phyloP scores from a whole-genome alignment of 2,888 invertebrate genomes.

The Zygothrica quintamaculata region DNA sequence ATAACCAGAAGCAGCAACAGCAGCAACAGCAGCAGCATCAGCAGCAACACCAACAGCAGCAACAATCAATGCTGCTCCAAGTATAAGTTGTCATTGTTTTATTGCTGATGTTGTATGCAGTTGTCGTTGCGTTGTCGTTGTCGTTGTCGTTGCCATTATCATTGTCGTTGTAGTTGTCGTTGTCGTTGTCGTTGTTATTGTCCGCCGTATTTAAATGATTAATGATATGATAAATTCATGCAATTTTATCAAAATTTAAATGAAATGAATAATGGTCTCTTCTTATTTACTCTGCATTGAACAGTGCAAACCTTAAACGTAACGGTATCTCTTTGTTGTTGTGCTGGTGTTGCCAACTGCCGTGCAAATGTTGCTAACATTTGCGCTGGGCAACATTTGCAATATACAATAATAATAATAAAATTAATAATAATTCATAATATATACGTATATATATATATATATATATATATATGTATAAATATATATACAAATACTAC shows the following conservation, averaged over 20 bases:
- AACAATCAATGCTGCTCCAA: constrained; percentile 21
- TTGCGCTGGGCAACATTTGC: constrained; percentile 81
- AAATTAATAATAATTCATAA: constrained; percentile 25
- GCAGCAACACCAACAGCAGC: constrained; percentile 18
- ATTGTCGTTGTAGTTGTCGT: constrained; percentile 15
- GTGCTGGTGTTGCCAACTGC: constrained; percentile 80
- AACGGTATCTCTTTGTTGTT: constrained; percentile 80
- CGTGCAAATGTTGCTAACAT: constrained; percentile 77
- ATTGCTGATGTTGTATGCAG: neutral
- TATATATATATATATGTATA: constrained; percentile 32
- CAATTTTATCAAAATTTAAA: constrained; percentile 30
- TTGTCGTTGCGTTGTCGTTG: constrained; percentile 40
- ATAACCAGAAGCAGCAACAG: constrained; percentile 40
- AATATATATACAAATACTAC: constrained; percentile 38
- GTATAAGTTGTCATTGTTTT: constrained; percentile 23
- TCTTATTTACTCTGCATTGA: constrained; percentile 77
- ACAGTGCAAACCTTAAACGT: constrained; percentile 73
- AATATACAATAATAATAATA: constrained; percentile 72
- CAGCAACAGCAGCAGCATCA: constrained; percentile 32
- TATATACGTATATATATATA: constrained; percentile 70
- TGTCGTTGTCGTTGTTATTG: constrained; percentile 6
- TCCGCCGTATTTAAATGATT: constrained; percentile 19
- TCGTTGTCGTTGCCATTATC: too few relatives aligned
- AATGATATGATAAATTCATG: neutral
- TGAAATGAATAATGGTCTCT: constrained; percentile 67